A percentile compares a stretch with the other conserved stretches of the same genome.
Evolutionary conservation across 1,140 invertebrate species (phyloP).

Genomic region (Lasioglossum albipes): DNA sequence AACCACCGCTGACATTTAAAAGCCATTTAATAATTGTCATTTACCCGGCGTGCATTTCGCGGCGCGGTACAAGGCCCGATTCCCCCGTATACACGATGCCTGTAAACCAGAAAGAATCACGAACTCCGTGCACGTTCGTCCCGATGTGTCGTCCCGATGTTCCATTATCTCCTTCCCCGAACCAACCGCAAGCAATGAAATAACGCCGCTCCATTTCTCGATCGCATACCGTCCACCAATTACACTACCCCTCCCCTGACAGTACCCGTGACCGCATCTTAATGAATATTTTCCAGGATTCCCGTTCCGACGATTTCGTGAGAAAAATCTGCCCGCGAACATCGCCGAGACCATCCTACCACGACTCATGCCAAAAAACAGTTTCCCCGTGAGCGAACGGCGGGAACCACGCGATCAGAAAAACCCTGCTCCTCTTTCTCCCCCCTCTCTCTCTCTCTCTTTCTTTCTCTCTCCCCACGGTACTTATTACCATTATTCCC

Average conservation of each 20-base stretch:
- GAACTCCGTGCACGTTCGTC: constrained; percentile 30
- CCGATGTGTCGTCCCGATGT: constrained; percentile 43
- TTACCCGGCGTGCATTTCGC: constrained; percentile 11
- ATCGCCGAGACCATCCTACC: too few species aligned
- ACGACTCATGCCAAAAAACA: background rate
- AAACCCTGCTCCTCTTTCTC: background rate
- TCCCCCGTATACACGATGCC: background rate
- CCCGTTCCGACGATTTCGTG: background rate
- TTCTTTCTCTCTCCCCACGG: background rate
- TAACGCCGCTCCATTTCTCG: constrained; percentile 23
- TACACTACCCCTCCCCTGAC: background rate
- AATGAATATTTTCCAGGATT: constrained; percentile 24
- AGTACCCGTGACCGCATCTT: background rate
- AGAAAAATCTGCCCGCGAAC: background rate
- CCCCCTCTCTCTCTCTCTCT: too few species aligned
- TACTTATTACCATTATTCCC: constrained; percentile 2
- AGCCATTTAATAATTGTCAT: constrained; percentile 49
- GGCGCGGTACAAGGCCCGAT: background rate
- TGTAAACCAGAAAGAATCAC: constrained; percentile 24
- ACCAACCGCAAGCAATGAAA: constrained; percentile 45
- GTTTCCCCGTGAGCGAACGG: background rate
- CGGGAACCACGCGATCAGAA: background rate
- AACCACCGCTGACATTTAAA: constrained; percentile 32
- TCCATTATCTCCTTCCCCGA: constrained; percentile 44
- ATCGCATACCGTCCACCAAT: constrained; percentile 21